Evolutionary conservation across 2,888 invertebrate genomes (phyloP).

Genomic region (Cephonodes hylas): DNA sequence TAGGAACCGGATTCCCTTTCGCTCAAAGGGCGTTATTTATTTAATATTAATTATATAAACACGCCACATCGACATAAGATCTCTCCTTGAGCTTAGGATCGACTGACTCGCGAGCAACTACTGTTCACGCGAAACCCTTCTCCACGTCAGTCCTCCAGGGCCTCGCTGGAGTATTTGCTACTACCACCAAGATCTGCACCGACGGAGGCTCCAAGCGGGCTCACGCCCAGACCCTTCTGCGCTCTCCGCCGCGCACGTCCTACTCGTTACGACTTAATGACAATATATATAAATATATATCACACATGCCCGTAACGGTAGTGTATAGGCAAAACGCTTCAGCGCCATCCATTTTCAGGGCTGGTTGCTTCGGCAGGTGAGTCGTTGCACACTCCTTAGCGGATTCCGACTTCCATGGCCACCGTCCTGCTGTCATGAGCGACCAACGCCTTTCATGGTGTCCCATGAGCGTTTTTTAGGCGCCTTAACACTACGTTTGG

Average conservation of each 20-base stretch:
- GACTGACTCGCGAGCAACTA: constrained; percentile 81
- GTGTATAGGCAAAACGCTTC: constrained; percentile 77
- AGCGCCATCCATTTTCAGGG: constrained; percentile 86
- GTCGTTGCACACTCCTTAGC: constrained; percentile 81
- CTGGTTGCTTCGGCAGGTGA: constrained; percentile 84
- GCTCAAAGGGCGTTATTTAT: constrained; percentile 64
- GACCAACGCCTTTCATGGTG: constrained; percentile 50
- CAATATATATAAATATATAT: constrained; percentile 11
- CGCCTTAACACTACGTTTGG: constrained; percentile 87
- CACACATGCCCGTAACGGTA: constrained; percentile 62
- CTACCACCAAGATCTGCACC: constrained; percentile 85
- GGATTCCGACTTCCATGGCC: constrained; percentile 87
- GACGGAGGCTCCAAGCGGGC: constrained; percentile 76
- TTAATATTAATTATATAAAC: constrained; percentile 34
- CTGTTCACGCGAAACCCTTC: constrained; percentile 77
- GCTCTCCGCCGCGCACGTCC: constrained; percentile 72
- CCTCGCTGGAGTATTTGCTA: constrained; percentile 86
- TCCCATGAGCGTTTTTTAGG: constrained; percentile 79
- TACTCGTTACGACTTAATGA: constrained; percentile 83
- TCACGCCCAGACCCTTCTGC: constrained; percentile 81
- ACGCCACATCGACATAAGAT: constrained; percentile 65
- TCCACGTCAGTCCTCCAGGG: constrained; percentile 82
- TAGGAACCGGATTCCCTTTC: constrained; percentile 80
- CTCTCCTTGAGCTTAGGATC: constrained; percentile 78
- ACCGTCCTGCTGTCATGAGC: constrained; percentile 80